Evolutionary conservation across 2,797 vertebrate genomes (phyloP).

Genomic region (Spizella passerina): DNA sequence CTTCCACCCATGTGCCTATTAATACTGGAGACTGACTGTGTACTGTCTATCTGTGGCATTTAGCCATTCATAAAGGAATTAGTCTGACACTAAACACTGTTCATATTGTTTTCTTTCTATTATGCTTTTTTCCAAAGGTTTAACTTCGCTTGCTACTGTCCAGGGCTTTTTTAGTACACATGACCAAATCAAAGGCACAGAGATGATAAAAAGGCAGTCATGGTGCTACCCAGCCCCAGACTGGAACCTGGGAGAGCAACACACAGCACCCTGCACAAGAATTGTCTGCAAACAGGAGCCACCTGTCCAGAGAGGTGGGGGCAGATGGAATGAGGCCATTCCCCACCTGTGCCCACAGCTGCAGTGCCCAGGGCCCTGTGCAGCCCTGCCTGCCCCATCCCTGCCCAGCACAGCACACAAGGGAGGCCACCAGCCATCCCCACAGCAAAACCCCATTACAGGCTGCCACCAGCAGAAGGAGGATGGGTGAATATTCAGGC

Average conservation of each 20-base stretch:
- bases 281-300: background rate
- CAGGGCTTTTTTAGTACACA: background rate
- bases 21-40: background rate
- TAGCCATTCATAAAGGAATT: background rate
- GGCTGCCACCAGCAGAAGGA: background rate
- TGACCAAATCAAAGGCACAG: background rate
- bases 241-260: background rate
- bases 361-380: background rate
- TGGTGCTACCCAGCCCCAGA: background rate
- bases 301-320: background rate
- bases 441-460: background rate
- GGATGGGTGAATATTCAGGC: background rate
- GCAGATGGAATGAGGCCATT: fast-evolving
- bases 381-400: background rate
- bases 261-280: background rate
- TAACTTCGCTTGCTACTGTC: background rate
- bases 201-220: background rate
- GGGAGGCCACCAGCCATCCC: background rate
- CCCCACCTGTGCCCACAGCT: background rate
- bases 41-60: background rate
- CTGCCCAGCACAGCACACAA: background rate
- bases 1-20: background rate
- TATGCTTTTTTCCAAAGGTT: background rate
- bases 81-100: background rate
- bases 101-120: background rate